Evolutionary conservation across 2,888 invertebrate species (phyloP).

Genomic region (Melipona bicolor): DNA sequence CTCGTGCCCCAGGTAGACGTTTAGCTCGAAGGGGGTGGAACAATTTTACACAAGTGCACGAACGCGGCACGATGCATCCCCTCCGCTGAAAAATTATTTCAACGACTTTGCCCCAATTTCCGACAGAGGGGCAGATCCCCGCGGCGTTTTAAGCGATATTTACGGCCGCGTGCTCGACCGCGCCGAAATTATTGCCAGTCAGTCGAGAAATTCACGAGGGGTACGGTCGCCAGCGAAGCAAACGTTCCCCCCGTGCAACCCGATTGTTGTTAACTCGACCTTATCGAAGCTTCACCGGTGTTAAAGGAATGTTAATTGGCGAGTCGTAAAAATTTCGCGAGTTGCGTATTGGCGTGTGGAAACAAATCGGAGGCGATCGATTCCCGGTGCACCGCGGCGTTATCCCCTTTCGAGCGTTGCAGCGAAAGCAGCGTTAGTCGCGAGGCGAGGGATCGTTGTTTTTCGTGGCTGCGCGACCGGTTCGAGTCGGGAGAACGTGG

Average conservation of each 20-base stretch:
- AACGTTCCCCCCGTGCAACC: slow-evolving; percentile 20
- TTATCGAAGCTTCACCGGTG: too few species aligned
- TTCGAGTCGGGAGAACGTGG: slow-evolving; percentile 38
- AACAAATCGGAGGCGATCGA: slow-evolving; percentile 16
- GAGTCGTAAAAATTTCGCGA: too few species aligned
- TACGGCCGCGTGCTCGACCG: slow-evolving; percentile 32
- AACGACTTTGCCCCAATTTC: slow-evolving; percentile 44
- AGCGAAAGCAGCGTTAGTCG: neutral
- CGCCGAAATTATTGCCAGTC: slow-evolving; percentile 35
- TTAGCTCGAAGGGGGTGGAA: neutral
- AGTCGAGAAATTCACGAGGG: slow-evolving; percentile 11
- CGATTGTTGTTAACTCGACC: slow-evolving; percentile 5
- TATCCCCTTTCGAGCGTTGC: neutral
- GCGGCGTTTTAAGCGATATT: slow-evolving; percentile 35
- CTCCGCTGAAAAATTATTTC: slow-evolving; percentile 28
- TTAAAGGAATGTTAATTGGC: too few species aligned
- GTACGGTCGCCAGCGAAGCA: neutral
- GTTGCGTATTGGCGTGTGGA: neutral
- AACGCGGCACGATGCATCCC: neutral
- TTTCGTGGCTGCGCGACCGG: slow-evolving; percentile 43
- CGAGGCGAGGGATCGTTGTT: slow-evolving; percentile 29
- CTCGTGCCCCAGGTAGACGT: neutral
- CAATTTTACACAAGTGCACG: neutral
- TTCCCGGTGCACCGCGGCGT: neutral
- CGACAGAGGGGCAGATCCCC: slow-evolving; percentile 22